Percentiles rank a stretch among this genome's conserved stretches.
Conservation (phyloP, 2,888 invertebrate genomes). For the Epirrhoe tristata region DNA sequence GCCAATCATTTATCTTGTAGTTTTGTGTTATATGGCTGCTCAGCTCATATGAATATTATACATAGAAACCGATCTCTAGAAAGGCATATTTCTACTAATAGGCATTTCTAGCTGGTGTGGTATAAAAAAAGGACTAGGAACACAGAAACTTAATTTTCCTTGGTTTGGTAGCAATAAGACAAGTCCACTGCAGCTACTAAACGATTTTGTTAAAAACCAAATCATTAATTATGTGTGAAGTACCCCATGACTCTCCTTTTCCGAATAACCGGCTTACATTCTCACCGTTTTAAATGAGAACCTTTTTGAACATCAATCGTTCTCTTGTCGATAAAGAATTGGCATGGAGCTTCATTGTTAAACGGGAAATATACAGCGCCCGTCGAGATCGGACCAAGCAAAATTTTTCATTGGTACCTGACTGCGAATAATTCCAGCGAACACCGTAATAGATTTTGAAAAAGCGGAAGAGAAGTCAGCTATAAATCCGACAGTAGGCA, state of each 20-base stretch:
- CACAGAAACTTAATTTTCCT: too few species aligned
- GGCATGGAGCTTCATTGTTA: conserved; percentile 53
- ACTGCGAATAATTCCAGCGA: conserved; percentile 66
- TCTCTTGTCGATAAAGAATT: conserved; percentile 41
- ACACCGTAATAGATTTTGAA: conserved; percentile 73
- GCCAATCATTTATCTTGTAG: neutral
- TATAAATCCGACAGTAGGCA: conserved; percentile 64
- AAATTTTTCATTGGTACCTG: conserved; percentile 66
- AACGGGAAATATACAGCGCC: conserved; percentile 54
- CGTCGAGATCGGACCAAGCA: conserved; percentile 47
- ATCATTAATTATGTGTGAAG: neutral
- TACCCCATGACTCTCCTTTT: neutral
- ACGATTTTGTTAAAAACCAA: neutral
- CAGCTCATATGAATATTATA: neutral
- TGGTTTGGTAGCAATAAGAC: neutral
- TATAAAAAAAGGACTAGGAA: too few species aligned
- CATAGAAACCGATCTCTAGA: neutral
- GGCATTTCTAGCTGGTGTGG: neutral
- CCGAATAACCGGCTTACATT: conserved; percentile 3
- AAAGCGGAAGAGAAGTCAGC: conserved; percentile 70
- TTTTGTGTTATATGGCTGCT: neutral
- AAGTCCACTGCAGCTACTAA: neutral
- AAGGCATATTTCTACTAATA: too few species aligned
- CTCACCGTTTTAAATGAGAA: conserved; percentile 33
- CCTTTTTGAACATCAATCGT: conserved; percentile 37